phyloP scores from a whole-genome alignment of 1,140 invertebrate genomes.

The Aphidius ervi region DNA sequence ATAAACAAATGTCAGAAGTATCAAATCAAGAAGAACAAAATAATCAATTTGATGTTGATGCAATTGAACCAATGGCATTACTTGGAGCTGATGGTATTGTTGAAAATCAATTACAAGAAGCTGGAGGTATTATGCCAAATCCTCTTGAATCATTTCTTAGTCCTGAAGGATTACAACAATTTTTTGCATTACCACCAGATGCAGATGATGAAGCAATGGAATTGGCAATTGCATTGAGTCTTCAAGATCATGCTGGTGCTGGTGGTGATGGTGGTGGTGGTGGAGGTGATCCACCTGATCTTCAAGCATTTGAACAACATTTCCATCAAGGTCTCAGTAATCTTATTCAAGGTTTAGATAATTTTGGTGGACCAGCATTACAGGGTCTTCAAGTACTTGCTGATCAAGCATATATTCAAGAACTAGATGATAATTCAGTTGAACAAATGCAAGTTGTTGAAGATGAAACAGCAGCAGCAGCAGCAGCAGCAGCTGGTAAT shows the following conservation, averaged over 20 bases:
- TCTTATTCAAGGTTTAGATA: slow-evolving; percentile 46
- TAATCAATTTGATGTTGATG: slow-evolving; percentile 54
- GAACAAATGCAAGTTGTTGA: no score
- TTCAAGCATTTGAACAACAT: slow-evolving; percentile 53
- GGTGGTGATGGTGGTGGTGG: slow-evolving; percentile 30
- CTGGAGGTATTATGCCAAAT: slow-evolving; percentile 41
- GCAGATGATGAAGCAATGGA: slow-evolving; percentile 96
- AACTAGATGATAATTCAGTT: slow-evolving; percentile 9
- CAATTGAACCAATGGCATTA: slow-evolving; percentile 55
- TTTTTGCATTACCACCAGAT: slow-evolving; percentile 85
- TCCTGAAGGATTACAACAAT: slow-evolving; percentile 61
- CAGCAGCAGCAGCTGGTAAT: neutral
- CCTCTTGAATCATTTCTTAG: slow-evolving; percentile 69
- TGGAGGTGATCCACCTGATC: slow-evolving; percentile 37
- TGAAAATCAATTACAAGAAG: slow-evolving; percentile 38
- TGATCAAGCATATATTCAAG: slow-evolving; percentile 32
- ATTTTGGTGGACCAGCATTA: slow-evolving; percentile 51
- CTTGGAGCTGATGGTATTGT: slow-evolving; percentile 33
- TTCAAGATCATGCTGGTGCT: slow-evolving; percentile 70
- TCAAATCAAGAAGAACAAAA: slow-evolving; percentile 39
- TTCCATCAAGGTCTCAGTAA: slow-evolving; percentile 54
- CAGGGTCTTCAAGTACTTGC: slow-evolving; percentile 51
- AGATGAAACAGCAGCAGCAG: no score
- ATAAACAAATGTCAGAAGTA: slow-evolving; percentile 39
- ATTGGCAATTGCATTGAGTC: slow-evolving; percentile 88